Conservation (phyloP, 2,888 invertebrate species). For the Torymus aiolomorphi region DNA sequence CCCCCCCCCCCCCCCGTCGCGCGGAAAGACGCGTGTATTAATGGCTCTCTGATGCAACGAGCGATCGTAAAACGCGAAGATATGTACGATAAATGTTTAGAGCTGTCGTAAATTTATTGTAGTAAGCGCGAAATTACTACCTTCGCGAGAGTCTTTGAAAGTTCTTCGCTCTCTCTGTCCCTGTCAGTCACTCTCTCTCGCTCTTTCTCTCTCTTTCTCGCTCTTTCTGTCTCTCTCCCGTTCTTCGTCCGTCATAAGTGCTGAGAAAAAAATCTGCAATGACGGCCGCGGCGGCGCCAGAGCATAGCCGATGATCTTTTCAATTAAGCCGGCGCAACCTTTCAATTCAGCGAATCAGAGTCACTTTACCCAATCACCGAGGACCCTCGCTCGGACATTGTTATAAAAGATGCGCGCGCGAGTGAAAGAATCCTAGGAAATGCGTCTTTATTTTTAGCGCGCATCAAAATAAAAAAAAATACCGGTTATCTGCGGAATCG, state of each 20-base stretch:
- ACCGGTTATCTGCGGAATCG: no score
- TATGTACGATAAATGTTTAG: neutral
- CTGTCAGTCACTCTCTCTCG: no score
- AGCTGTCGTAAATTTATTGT: neutral
- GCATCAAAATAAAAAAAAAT: no score
- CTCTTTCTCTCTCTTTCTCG: no score
- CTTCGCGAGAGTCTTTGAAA: no score
- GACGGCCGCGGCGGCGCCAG: no score
- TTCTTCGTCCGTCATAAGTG: no score
- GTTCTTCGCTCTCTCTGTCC: no score
- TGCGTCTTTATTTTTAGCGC: neutral
- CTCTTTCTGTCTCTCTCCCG: no score
- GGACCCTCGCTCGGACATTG: neutral
- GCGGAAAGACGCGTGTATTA: neutral
- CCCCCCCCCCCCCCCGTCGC: no score
- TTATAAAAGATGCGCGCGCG: neutral
- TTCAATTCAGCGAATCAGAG: constrained; percentile 57
- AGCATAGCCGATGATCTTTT: constrained; percentile 28
- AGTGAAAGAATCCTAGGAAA: neutral
- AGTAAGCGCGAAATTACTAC: neutral
- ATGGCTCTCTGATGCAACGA: neutral
- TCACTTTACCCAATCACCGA: constrained; percentile 54
- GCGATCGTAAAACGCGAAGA: neutral
- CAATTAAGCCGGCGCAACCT: constrained; percentile 47
- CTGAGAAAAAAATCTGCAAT: no score